Evolutionary conservation across 53 echinoderm and acorn worm genomes (phyloP), one percentile per base, ranked within the genome.

Genomic region (Holothuria scabra): DNA sequence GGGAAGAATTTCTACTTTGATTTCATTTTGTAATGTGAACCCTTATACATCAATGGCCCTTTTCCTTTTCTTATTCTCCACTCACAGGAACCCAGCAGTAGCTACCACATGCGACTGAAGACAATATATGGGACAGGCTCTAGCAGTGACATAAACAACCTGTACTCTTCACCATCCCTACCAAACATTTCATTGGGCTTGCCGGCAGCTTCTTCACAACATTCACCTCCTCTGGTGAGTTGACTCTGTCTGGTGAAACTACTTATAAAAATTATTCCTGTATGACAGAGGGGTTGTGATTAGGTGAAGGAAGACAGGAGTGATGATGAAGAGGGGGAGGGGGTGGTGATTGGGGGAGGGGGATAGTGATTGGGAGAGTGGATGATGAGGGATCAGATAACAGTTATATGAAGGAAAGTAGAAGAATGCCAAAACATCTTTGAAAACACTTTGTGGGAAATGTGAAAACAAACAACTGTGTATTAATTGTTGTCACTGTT

Each of bases 121-220:
- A 91, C 91, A 41, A 66, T 93, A 86, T 93, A 86, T 79, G 88
- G 96, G 46, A 84, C 70, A 56, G 84, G 84, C 7, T 84, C 84
- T 26, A 89, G 86, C 72, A 75, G 30, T 81, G 90, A 88, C 59
- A 86, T 88, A 29, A 87, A 85, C 83, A 94, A 96, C 78, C 87
- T 96, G 48, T 96, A 96, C 70, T 91, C 93, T 44, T 96, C 96
- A n/a, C 96, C 96, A 21, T 96, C 96, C 62, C 90, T 96, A 60
- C 96, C 96, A 61, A 96, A 96, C 91, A 96, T 96, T 70, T 96
- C 96, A 44, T 87, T 96, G 35, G 96, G 96, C 10, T 78, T 96
- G 41, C 96, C 93, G 33, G 81, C 96, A 30, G 81, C 81, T 46
- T 87, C 92, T 33, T 85, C 93, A 8, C 89, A 90, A 82, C 96